phyloP scores from a whole-genome alignment of 1,140 invertebrate species.

The Drosophila miranda region DNA sequence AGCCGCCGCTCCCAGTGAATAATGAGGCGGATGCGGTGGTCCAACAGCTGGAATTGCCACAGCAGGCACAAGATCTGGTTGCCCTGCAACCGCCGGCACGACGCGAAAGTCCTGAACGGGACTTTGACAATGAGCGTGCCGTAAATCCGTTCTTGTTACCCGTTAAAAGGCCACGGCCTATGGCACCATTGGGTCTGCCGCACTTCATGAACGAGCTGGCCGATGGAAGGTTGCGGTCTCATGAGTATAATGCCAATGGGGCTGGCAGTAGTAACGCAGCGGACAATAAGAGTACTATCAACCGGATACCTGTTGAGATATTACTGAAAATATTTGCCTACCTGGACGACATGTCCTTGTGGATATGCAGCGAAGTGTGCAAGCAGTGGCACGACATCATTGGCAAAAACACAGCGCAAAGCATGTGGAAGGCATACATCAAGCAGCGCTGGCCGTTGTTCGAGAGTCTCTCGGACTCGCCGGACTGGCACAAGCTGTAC shows the following conservation, averaged over 20 bases:
- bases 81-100: conserved; percentile 10
- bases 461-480: conserved; percentile 86
- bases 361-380: conserved; percentile 93
- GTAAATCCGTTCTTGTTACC: conserved; percentile 64
- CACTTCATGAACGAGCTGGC: conserved; percentile 67
- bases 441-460: conserved; percentile 92
- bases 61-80: conserved; percentile 10
- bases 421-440: conserved; percentile 90
- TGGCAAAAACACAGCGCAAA: conserved; percentile 87
- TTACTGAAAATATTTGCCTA: conserved; percentile 93
- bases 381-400: conserved; percentile 92
- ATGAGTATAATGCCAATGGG: conserved; percentile 46
- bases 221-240: conserved; percentile 60
- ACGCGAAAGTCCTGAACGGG: conserved; percentile 53
- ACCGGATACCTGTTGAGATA: conserved; percentile 85
- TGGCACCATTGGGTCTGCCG: conserved; percentile 60
- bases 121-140: conserved; percentile 53
- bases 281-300: conserved; percentile 42
- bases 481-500: conserved; percentile 91
- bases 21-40: conserved; percentile 7
- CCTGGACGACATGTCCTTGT: conserved; percentile 94
- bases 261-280: conserved; percentile 7
- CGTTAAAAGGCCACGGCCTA: conserved; percentile 68
- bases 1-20: conserved; percentile 5
- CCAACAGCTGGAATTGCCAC: conserved; percentile 12